These are phyloP conservation scores for Alectura lathami DNA, from an alignment of 2,113 vertebrate genomes.

Conservation along the genomic window DNA sequence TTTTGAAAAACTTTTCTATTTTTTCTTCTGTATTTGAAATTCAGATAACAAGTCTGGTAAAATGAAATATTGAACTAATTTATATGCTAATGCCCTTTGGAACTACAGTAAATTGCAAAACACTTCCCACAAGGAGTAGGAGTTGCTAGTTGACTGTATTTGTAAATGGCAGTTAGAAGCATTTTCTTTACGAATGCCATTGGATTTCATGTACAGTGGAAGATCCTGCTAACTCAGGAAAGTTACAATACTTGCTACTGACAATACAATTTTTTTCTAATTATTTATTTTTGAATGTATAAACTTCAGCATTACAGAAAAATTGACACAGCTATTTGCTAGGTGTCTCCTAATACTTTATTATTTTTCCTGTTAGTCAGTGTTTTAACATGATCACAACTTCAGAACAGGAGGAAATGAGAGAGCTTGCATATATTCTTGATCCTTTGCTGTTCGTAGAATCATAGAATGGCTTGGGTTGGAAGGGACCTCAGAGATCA, in stretches of 20 bases:
- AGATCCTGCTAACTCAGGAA: not conserved
- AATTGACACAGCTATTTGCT: not conserved
- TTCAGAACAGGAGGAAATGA: not conserved
- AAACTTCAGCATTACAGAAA: not conserved
- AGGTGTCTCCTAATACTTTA: not conserved
- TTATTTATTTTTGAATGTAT: not conserved
- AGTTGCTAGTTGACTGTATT: not conserved
- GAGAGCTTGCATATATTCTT: not conserved
- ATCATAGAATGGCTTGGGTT: too few species aligned
- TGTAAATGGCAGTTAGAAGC: not conserved
- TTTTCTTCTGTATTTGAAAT: not conserved
- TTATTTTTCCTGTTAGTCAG: not conserved
- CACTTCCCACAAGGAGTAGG: not conserved
- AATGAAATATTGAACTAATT: not conserved
- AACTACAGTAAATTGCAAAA: not conserved
- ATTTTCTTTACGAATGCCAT: not conserved
- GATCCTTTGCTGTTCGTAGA: not conserved
- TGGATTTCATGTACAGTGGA: not conserved
- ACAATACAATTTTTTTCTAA: rapidly evolving
- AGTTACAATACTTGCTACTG: not conserved
- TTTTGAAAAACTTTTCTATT: not conserved
- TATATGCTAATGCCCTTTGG: not conserved
- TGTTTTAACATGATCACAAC: not conserved
- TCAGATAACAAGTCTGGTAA: not conserved
- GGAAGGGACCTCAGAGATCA: too few species aligned